Evolutionary conservation across 2,888 invertebrate genomes (phyloP).

Genomic region (Cryptocephalus moraei): DNA sequence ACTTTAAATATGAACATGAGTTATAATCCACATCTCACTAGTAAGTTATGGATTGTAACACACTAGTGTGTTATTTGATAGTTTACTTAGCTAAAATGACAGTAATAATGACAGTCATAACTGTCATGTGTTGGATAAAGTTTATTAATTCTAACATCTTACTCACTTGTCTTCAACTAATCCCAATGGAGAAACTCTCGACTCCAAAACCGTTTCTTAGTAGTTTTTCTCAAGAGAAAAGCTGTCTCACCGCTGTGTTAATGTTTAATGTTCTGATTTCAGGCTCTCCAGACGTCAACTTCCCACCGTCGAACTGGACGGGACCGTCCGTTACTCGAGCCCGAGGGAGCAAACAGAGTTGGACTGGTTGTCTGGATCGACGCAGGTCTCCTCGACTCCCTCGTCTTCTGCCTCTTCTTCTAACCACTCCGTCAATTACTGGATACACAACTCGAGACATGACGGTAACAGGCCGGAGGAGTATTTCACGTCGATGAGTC

Average conservation of each 20-base stretch:
- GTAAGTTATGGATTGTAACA: too few species aligned
- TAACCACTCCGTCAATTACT: constrained; percentile 25
- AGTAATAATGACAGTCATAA: too few species aligned
- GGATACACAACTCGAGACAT: constrained; percentile 27
- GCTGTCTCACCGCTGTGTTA: neutral
- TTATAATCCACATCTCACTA: too few species aligned
- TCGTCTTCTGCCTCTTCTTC: constrained; percentile 19
- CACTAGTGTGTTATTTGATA: too few species aligned
- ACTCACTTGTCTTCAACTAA: too few species aligned
- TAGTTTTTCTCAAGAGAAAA: too few species aligned
- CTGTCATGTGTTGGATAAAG: too few species aligned
- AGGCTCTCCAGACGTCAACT: constrained; percentile 60
- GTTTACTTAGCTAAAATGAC: too few species aligned
- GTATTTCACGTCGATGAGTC: constrained; percentile 2
- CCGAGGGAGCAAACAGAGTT: constrained; percentile 54
- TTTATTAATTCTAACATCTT: too few species aligned
- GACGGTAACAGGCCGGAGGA: constrained; percentile 5
- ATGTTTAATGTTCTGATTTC: constrained; percentile 5
- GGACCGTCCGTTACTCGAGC: constrained; percentile 60
- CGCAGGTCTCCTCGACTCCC: constrained; percentile 11
- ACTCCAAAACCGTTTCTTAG: too few species aligned
- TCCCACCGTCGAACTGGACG: constrained; percentile 60
- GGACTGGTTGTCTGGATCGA: constrained; percentile 63
- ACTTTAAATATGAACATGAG: too few species aligned
- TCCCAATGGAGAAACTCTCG: too few species aligned